Evolutionary conservation across 2,797 vertebrate species (phyloP), one percentile per base, ranked within the genome.

Genomic region (Adrianichthys oophorus): DNA sequence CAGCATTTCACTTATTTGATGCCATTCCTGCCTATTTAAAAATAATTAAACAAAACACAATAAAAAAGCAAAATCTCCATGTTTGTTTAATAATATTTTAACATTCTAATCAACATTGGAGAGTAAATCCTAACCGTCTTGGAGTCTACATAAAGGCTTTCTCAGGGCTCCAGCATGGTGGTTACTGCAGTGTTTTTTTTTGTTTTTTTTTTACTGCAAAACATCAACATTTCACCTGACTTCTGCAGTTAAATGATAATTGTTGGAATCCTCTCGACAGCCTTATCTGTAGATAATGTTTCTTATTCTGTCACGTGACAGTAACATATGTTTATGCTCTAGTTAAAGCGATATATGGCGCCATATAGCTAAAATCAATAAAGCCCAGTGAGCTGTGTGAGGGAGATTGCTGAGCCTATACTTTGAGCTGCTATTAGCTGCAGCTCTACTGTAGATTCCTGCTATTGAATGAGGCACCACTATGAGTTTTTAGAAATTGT

Each of bases 341-440:
- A 74, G 78, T 90, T 89, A 85, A 87, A 84, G 84, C 74, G 65
- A 79, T 79, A 76, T 89, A 89, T 78, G 75, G 83, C 68, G 68
- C 57, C 52, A 60, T 79, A 69, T 79, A 78, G 84, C 78, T 85
- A 74, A 79, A 90, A 91, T 92, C 88, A 76, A 87, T 91, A 81
- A 72, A 73, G 57, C 54, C 68, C 74, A 70, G 68, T 57, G 79
- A 67, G 66, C 72, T 67, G 68, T 58, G 51, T 69, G 24, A 55
- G 24, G 52, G 4, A 60, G 76, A 81, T 50, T 85, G 89, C 79
- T 85, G 82, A 90, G 58, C 40, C 43, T 48, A 48, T 69, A 68
- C 50, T 78, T 72, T 74, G 68, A 87, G 72, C 66, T 46, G 47
- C 52, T 66, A 44, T 62, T 18, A 68, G 60, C 67, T 72, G 26